phyloP scores from a whole-genome alignment of 2,113 vertebrate species.

The Melanerpes formicivorus region DNA sequence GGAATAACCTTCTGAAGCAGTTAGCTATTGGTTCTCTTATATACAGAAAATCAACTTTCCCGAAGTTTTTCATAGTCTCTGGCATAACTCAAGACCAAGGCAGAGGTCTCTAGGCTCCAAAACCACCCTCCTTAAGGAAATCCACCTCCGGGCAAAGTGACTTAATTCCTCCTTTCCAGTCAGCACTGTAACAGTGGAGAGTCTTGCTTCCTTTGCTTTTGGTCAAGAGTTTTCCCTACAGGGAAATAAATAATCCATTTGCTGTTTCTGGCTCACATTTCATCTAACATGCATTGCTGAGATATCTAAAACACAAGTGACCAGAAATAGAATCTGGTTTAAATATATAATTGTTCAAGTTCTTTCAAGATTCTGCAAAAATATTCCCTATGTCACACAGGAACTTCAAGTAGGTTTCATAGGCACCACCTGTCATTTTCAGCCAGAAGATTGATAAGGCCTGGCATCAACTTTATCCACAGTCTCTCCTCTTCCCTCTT shows the following conservation, averaged over 20 bases:
- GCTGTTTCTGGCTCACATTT: slow-evolving; percentile 5
- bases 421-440: background rate
- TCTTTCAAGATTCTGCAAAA: slow-evolving; percentile 40
- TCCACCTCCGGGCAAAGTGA: background rate
- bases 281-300: background rate
- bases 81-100: background rate
- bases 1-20: slow-evolving; percentile 4
- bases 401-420: slow-evolving; percentile 1
- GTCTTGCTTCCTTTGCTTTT: background rate
- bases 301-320: slow-evolving; percentile 25
- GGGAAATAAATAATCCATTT: slow-evolving; percentile 55
- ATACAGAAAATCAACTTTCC: background rate
- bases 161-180: background rate
- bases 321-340: slow-evolving; percentile 32
- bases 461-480: background rate
- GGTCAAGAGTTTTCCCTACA: background rate
- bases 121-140: background rate
- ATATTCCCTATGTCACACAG: background rate
- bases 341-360: slow-evolving; percentile 40
- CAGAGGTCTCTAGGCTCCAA: background rate
- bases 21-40: background rate
- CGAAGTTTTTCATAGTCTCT: background rate
- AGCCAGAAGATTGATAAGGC: background rate
- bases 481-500: background rate
- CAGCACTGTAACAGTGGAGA: background rate